These are phyloP conservation scores for Poecilia latipinna DNA, from an alignment of 2,113 vertebrate genomes.

Conservation along the genomic window DNA sequence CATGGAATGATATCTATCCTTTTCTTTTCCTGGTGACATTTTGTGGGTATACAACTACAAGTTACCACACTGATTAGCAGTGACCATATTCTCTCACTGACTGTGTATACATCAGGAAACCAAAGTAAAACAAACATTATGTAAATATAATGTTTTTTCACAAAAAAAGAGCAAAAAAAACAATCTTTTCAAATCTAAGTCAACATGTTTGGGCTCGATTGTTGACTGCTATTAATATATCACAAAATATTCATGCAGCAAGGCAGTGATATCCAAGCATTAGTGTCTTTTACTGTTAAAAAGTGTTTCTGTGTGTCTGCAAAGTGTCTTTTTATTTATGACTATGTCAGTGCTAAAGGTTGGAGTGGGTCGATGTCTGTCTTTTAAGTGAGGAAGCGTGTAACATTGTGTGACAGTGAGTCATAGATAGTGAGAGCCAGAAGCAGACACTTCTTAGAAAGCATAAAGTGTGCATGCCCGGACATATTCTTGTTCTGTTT, in stretches of 20 bases:
- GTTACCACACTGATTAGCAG: background rate
- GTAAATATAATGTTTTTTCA: too few relatives aligned
- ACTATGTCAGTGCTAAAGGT: slow-evolving; percentile 35
- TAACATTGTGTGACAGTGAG: slow-evolving; percentile 66
- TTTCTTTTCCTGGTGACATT: background rate
- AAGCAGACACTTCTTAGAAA: slow-evolving; percentile 73
- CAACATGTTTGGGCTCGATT: too few relatives aligned
- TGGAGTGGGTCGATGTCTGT: slow-evolving; percentile 39
- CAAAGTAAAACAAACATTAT: too few relatives aligned
- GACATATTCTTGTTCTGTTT: slow-evolving; percentile 68
- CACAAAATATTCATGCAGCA: slow-evolving; percentile 3
- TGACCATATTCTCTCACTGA: background rate
- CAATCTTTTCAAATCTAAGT: too few relatives aligned
- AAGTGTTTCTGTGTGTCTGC: slow-evolving; percentile 36
- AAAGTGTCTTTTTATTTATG: slow-evolving; percentile 46
- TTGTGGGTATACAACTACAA: background rate
- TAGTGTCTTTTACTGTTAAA: slow-evolving; percentile 35
- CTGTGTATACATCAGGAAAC: too few relatives aligned
- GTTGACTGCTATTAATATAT: background rate
- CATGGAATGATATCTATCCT: background rate
- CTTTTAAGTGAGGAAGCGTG: slow-evolving; percentile 58
- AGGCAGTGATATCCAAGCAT: slow-evolving; percentile 27
- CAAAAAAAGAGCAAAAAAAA: too few relatives aligned
- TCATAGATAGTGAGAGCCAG: slow-evolving; percentile 60
- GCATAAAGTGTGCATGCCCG: slow-evolving; percentile 66